Evolutionary conservation across 2,113 vertebrate genomes (phyloP).

Genomic region (Poeciliopsis prolifica): DNA sequence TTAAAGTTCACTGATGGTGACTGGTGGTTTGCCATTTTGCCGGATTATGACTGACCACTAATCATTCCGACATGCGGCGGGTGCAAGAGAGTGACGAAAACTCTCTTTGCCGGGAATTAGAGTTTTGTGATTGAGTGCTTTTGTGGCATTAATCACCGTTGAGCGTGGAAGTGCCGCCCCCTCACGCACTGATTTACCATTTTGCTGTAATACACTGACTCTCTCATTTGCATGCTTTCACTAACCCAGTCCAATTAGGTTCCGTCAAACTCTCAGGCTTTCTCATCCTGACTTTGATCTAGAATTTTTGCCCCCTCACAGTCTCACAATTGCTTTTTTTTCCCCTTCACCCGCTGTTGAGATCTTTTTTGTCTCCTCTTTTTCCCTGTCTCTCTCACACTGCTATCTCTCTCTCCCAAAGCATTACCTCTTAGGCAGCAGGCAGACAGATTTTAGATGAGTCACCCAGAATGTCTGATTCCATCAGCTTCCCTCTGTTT

Average conservation of each 20-base stretch:
- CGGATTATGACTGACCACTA: slow-evolving; percentile 56
- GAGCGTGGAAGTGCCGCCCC: slow-evolving; percentile 33
- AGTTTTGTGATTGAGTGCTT: slow-evolving; percentile 63
- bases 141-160: slow-evolving; percentile 62
- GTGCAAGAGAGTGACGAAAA: slow-evolving; percentile 44
- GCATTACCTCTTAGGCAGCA: slow-evolving; percentile 56
- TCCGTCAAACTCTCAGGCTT: slow-evolving; percentile 60
- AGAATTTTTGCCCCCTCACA: slow-evolving; percentile 21
- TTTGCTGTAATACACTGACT: slow-evolving; percentile 64
- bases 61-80: slow-evolving; percentile 52
- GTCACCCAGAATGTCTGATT: slow-evolving; percentile 63
- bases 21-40: slow-evolving; percentile 58
- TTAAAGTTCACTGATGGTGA: slow-evolving; percentile 56
- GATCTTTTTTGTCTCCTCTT: slow-evolving; percentile 52
- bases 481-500: slow-evolving; percentile 37
- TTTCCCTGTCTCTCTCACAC: slow-evolving; percentile 34
- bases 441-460: slow-evolving; percentile 69
- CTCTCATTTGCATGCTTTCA: slow-evolving; percentile 68
- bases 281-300: slow-evolving; percentile 58
- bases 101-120: slow-evolving; percentile 56
- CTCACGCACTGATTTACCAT: slow-evolving; percentile 55
- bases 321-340: slow-evolving; percentile 28
- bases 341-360: not conserved
- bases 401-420: slow-evolving; percentile 50
- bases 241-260: slow-evolving; percentile 72